These are phyloP conservation scores for Oreochromis spilurus DNA, from an alignment of 2,113 vertebrate genomes.

Conservation along the genomic window DNA sequence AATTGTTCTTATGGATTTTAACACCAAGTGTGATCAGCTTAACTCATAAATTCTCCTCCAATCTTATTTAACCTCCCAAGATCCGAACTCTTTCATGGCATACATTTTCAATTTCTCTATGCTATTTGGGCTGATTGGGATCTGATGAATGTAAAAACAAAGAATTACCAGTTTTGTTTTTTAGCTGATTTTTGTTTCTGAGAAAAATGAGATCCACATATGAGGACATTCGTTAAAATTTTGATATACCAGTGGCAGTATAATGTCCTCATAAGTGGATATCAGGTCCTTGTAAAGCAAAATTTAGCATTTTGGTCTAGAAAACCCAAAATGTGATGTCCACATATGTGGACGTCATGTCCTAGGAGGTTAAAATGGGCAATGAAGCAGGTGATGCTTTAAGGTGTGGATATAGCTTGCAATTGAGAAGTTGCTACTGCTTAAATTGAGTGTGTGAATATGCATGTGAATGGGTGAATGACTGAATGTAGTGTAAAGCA, in stretches of 20 bases:
- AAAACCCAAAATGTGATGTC: not conserved
- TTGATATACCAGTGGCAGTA: not conserved
- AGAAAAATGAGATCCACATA: not conserved
- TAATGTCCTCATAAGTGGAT: not conserved
- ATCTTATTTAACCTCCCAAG: not conserved
- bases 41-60: not conserved
- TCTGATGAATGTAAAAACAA: not conserved
- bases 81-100: not conserved
- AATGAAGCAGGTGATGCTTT: not conserved
- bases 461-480: too few species aligned
- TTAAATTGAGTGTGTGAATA: not conserved
- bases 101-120: not conserved
- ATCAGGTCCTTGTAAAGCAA: not conserved
- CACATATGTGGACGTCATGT: accelerated
- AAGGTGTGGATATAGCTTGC: not conserved
- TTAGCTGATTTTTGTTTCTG: not conserved
- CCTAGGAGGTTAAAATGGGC: not conserved
- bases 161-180: not conserved
- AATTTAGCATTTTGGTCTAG: not conserved
- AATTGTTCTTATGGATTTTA: not conserved
- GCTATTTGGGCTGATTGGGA: accelerated
- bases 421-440: not conserved
- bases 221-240: too few species aligned
- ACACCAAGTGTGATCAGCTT: not conserved
- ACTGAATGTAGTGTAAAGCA: too few species aligned